These are phyloP conservation scores for Hydropotes inermis DNA, from an alignment of 2,113 vertebrate species.

Conservation along the genomic window DNA sequence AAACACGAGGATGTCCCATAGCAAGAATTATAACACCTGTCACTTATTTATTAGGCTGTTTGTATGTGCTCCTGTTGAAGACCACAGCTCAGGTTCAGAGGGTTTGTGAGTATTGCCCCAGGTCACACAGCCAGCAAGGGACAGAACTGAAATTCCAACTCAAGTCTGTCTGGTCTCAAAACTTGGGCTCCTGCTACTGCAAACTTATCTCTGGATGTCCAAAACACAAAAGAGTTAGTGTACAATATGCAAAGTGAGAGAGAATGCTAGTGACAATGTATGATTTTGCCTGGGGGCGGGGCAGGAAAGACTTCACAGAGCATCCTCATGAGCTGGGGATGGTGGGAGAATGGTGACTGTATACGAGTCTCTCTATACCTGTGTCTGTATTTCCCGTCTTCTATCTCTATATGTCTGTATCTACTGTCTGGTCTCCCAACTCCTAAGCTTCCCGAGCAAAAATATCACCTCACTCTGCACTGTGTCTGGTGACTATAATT, in stretches of 20 bases:
- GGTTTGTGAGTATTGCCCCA: background rate
- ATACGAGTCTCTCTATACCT: fast-evolving
- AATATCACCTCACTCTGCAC: background rate
- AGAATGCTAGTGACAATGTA: background rate
- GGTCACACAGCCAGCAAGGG: background rate
- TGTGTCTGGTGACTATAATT: background rate
- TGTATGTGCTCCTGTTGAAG: background rate
- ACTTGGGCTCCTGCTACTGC: background rate
- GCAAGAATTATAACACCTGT: background rate
- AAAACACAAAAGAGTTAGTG: background rate
- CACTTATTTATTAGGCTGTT: background rate
- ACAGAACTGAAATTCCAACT: background rate
- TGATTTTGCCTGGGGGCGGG: no score
- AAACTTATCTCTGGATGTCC: background rate
- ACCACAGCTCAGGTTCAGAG: background rate
- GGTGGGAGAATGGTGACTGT: background rate
- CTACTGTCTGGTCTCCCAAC: background rate
- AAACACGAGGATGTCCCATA: background rate
- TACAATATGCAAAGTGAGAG: background rate
- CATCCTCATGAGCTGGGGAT: background rate
- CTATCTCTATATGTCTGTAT: fast-evolving
- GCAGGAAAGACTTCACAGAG: background rate
- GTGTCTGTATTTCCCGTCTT: fast-evolving
- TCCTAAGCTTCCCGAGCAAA: background rate
- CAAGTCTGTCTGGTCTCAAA: background rate